phyloP scores from a whole-genome alignment of 2,888 invertebrate species.

The Mesodorylaimus sp. region DNA sequence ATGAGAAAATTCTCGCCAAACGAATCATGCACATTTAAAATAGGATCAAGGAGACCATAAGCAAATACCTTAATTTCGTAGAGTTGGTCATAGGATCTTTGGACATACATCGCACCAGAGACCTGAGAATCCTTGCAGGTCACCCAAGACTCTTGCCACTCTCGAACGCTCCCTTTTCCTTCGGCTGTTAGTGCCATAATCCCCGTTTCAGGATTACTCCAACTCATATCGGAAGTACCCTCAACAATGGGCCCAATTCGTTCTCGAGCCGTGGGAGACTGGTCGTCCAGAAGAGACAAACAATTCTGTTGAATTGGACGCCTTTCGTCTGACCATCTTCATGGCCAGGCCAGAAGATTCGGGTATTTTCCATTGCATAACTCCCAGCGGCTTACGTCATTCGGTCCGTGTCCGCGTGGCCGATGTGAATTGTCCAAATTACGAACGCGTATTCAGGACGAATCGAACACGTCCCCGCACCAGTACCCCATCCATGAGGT shows the following conservation, averaged over 20 bases:
- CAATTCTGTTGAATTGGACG: conserved; percentile 38
- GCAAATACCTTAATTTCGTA: too few species aligned
- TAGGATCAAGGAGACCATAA: too few species aligned
- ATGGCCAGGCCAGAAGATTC: conserved; percentile 64
- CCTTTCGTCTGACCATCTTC: conserved; percentile 57
- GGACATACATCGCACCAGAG: too few species aligned
- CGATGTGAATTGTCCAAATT: conserved; percentile 10
- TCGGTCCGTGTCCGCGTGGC: conserved; percentile 19
- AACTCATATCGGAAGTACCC: conserved; percentile 26
- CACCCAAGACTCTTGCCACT: too few species aligned
- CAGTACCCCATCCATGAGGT: too few species aligned
- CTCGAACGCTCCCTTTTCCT: background rate
- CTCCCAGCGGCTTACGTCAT: conserved; percentile 52
- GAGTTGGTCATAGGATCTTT: too few species aligned
- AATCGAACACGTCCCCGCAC: too few species aligned
- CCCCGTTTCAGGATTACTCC: conserved; percentile 23
- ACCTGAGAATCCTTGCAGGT: too few species aligned
- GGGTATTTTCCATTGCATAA: conserved; percentile 61
- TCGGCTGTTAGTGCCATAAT: background rate
- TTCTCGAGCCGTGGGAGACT: conserved; percentile 7
- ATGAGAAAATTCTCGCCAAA: too few species aligned
- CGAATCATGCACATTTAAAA: too few species aligned
- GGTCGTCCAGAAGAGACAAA: background rate
- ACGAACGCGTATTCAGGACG: conserved; percentile 3
- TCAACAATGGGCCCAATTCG: conserved; percentile 19